phyloP scores from a whole-genome alignment of 1,140 invertebrate genomes.

The Pectinophora gossypiella region DNA sequence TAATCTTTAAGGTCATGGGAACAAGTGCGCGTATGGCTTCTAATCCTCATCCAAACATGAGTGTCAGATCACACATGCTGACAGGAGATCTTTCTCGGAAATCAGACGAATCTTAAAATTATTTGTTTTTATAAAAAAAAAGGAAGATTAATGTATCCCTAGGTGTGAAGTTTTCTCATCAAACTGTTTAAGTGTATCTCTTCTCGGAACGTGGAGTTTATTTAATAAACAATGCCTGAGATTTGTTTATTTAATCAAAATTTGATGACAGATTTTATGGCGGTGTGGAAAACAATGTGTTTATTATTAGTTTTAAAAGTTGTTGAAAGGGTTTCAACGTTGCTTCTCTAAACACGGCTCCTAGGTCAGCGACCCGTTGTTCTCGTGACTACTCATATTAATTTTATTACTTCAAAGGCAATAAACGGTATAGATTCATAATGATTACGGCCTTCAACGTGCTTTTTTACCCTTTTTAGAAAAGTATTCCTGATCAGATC shows the following conservation, averaged over 20 bases:
- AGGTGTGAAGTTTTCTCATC: conserved; percentile 53
- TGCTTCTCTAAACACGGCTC: background rate
- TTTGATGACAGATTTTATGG: background rate
- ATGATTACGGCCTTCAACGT: background rate
- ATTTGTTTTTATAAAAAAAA: conserved; percentile 46
- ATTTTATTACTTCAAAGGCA: background rate
- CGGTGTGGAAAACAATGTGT: background rate
- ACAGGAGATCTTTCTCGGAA: conserved; percentile 41
- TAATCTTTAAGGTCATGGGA: background rate
- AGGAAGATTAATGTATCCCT: conserved; percentile 48
- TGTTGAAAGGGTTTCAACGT: no score
- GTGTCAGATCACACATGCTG: conserved; percentile 8
- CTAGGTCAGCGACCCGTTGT: background rate
- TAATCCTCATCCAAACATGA: conserved; percentile 10
- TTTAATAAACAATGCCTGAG: background rate
- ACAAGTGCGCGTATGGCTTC: background rate
- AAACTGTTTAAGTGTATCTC: conserved; percentile 14
- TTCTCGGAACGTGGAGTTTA: conserved; percentile 11
- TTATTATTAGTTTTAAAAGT: background rate
- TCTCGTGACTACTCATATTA: background rate
- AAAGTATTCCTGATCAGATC: conserved; percentile 6
- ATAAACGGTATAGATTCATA: background rate
- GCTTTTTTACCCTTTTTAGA: background rate
- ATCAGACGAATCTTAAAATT: conserved; percentile 32
- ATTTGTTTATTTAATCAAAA: background rate